These are phyloP conservation scores for Rhagoletis pomonella DNA, from an alignment of 1,140 invertebrate species.

Conservation along the genomic window DNA sequence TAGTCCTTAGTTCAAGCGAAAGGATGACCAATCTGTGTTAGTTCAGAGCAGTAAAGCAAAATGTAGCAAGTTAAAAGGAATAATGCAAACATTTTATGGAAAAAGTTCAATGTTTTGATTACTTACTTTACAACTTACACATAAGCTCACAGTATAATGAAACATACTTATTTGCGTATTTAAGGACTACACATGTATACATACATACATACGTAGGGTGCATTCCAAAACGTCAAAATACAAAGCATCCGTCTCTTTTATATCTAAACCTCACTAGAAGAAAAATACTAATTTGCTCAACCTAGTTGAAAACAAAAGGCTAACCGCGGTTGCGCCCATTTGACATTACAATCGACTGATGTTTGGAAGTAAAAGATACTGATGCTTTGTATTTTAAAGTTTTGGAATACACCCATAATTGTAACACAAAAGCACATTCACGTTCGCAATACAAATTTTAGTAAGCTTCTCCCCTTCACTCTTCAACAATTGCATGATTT, in stretches of 20 bases:
- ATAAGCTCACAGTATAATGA: too few relatives aligned
- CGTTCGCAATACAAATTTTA: neutral
- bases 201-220: neutral
- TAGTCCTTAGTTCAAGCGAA: neutral
- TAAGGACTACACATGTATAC: neutral
- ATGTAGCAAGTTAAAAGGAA: neutral
- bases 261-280: too few relatives aligned
- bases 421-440: neutral
- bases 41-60: neutral
- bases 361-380: too few relatives aligned
- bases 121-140: neutral
- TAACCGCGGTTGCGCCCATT: too few relatives aligned
- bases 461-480: neutral
- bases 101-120: slow-evolving; percentile 17
- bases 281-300: too few relatives aligned
- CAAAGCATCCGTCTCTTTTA: too few relatives aligned
- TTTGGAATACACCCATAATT: neutral
- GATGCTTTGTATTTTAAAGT: neutral
- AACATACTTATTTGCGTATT: neutral
- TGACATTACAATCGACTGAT: too few relatives aligned
- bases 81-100: slow-evolving; percentile 10
- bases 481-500: neutral
- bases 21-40: neutral
- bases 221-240: too few relatives aligned
- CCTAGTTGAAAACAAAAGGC: too few relatives aligned